These are phyloP conservation scores for Apeira syringaria DNA, from an alignment of 2,888 invertebrate species.

Conservation along the genomic window DNA sequence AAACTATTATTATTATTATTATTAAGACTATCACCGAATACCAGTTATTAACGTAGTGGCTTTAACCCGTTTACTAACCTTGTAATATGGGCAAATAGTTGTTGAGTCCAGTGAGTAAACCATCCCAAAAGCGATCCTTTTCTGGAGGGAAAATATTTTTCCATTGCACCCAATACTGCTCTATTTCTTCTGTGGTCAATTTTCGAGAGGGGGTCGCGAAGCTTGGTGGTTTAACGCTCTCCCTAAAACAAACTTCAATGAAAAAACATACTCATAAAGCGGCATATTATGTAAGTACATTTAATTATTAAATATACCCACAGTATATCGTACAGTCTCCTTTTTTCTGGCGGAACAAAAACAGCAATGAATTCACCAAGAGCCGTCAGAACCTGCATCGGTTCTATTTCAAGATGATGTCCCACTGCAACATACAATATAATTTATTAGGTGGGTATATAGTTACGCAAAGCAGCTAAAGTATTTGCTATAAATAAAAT, in stretches of 20 bases:
- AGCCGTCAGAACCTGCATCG: slow-evolving; percentile 86
- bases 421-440: slow-evolving; percentile 58
- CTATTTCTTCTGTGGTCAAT: slow-evolving; percentile 81
- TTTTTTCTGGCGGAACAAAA: slow-evolving; percentile 71
- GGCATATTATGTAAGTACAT: slow-evolving; percentile 1
- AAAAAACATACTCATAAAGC: too few relatives aligned
- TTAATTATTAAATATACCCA: slow-evolving; percentile 47
- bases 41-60: too few relatives aligned
- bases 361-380: slow-evolving; percentile 84
- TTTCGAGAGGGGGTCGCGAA: slow-evolving; percentile 81
- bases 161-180: slow-evolving; percentile 87
- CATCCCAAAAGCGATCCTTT: slow-evolving; percentile 89
- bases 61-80: slow-evolving; percentile 70
- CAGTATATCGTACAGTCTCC: slow-evolving; percentile 63
- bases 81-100: slow-evolving; percentile 86
- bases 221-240: slow-evolving; percentile 64
- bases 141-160: slow-evolving; percentile 82
- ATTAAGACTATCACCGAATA: too few relatives aligned
- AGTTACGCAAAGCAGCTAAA: too few relatives aligned
- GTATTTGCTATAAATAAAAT: too few relatives aligned
- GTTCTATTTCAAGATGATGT: slow-evolving; percentile 87
- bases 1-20: too few relatives aligned
- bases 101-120: slow-evolving; percentile 84
- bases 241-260: slow-evolving; percentile 45
- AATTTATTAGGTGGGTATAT: too few relatives aligned